Conservation (phyloP, 2,888 invertebrate species). For the Podotricha telesiphe region DNA sequence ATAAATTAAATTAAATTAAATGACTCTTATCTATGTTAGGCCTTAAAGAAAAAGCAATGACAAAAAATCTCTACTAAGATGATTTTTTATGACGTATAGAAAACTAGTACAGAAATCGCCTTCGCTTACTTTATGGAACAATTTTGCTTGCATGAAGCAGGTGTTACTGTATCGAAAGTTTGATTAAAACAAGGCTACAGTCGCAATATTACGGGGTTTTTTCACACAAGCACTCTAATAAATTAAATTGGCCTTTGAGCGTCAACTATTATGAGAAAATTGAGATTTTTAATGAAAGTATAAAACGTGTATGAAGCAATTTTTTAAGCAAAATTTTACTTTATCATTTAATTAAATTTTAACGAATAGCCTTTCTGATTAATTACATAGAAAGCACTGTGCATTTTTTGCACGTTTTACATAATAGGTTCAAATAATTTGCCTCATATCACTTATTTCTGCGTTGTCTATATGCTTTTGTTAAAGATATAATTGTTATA, state of each 20-base stretch:
- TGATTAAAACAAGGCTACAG: constrained; percentile 28
- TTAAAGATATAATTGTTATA: no score
- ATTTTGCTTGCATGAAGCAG: constrained; percentile 18
- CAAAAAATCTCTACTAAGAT: no score
- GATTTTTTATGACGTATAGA: not conserved
- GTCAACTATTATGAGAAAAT: constrained; percentile 24
- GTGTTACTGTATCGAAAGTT: constrained; percentile 31
- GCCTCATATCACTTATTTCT: no score
- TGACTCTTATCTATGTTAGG: no score
- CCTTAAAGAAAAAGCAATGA: no score
- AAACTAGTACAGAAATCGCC: not conserved
- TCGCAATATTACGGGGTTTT: constrained; percentile 26
- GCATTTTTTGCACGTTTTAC: not conserved
- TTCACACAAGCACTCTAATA: constrained; percentile 32
- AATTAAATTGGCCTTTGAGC: constrained; percentile 32
- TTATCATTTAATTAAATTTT: constrained; percentile 22
- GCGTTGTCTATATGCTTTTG: no score
- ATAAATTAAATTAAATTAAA: no score
- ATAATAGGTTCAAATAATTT: not conserved
- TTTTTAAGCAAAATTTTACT: constrained; percentile 21
- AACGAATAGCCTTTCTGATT: constrained; percentile 23
- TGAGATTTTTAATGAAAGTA: constrained; percentile 23
- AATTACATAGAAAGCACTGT: not conserved
- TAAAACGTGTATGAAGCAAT: constrained; percentile 17
- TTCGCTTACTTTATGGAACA: not conserved